Evolutionary conservation across 2,797 vertebrate species (phyloP).

Genomic region (Mallotus villosus): DNA sequence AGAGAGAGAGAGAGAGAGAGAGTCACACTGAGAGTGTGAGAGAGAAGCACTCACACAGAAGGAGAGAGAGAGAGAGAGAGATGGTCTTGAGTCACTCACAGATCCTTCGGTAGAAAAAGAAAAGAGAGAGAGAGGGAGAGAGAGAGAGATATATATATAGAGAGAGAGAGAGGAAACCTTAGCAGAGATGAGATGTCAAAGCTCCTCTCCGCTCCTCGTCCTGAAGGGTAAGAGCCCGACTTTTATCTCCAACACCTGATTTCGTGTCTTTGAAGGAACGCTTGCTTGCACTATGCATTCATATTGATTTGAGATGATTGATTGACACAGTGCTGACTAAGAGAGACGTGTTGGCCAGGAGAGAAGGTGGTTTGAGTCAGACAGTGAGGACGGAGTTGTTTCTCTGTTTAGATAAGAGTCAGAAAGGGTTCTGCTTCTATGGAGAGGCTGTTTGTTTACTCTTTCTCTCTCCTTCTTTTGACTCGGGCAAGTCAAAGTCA

Average conservation of each 20-base stretch:
- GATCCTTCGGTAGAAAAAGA: background rate
- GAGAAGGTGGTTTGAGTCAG: too few species aligned
- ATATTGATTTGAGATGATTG: too few species aligned
- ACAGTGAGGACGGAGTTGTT: too few species aligned
- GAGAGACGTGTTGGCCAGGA: too few species aligned
- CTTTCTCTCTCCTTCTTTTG: background rate
- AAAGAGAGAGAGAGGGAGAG: slow-evolving; percentile 5
- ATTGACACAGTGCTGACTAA: too few species aligned
- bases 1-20: slow-evolving; percentile 31
- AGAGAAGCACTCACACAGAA: background rate
- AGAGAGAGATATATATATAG: slow-evolving; percentile 3
- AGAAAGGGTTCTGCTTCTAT: too few species aligned
- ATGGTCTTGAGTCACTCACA: background rate
- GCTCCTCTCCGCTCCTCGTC: slow-evolving; percentile 19
- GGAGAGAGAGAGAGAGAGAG: too few species aligned
- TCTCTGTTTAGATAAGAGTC: too few species aligned
- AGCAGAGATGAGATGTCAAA: slow-evolving; percentile 17
- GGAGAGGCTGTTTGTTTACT: too few species aligned
- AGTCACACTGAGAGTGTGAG: slow-evolving; percentile 18
- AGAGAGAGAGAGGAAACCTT: slow-evolving; percentile 26
- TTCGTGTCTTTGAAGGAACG: background rate
- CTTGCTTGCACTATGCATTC: too few species aligned
- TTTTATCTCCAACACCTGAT: background rate
- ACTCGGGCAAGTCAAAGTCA: background rate
- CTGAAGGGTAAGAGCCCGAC: slow-evolving; percentile 46